Base-by-base conservation (phyloP, 2,888 invertebrate species). In the Dromius quadrimaculatus region DNA sequence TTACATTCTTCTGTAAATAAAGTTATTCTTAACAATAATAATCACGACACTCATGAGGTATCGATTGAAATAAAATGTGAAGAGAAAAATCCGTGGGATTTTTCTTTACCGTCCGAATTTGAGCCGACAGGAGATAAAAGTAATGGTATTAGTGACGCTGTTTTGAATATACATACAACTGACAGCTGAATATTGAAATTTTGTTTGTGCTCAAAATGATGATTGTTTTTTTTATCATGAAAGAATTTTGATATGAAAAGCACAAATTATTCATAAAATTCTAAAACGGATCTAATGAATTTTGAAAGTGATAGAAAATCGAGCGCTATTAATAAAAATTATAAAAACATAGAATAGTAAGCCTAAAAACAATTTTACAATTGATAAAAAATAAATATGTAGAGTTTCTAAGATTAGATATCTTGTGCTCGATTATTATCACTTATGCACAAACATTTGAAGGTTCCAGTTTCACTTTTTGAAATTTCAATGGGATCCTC, bases 21-120 rank as follows among this genome's bases (percentile, higher is more conserved):
- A 22, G 68, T 69, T 57, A 69, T 70, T 54, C 69, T 62, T 41
- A 71, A 72, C 23, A 72, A 72, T 62, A 72, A 71, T 61, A 73
- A 72, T 59, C 57, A 71, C 59, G 64, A 34, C 19, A 62, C 15
- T 34, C 54, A 62, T 62, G 72, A 69, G 28, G 45, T 68, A 23
- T 38, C 59, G 2, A 69, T 71, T 32, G 66, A 71, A 65, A 59
- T 68, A 74, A 54, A 59, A 19, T 61, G 59, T 4, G 59, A 68
- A 17, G 57, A 28, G n/a, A 36, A 15, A 11, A 43, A 17, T 28
- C 68, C 68, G 15, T 68, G 68, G 68, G 59, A 57, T 59, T 68
- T 68, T 43, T 17, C 22, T 9, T 2, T 54, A 23, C 54, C 54
- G 54, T 54, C 66, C 36, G 43, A 63, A 23, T 22, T 47, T 22